Percentiles rank a stretch among this genome's conserved stretches.
These are phyloP conservation scores for Pangasianodon gigas DNA, from an alignment of 2,113 vertebrate genomes.

Conservation along the genomic window DNA sequence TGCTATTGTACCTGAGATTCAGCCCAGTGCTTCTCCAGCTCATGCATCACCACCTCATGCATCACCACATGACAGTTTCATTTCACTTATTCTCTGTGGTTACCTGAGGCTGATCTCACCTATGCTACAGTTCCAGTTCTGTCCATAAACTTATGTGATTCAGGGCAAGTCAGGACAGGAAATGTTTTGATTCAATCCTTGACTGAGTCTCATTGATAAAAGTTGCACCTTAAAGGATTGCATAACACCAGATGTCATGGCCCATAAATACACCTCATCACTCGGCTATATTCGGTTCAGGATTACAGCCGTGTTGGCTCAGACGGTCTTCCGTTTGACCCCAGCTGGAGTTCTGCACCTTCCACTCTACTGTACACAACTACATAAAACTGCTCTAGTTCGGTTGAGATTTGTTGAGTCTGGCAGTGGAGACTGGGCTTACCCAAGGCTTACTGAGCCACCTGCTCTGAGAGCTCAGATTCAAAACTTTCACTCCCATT, in stretches of 20 bases:
- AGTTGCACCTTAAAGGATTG: background rate
- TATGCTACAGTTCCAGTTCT: background rate
- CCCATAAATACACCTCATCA: background rate
- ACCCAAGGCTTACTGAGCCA: conserved; percentile 36
- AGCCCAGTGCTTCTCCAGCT: background rate
- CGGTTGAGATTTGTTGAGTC: conserved; percentile 4
- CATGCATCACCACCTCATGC: background rate
- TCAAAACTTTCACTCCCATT: background rate
- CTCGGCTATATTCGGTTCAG: background rate
- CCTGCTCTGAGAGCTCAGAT: conserved; percentile 27
- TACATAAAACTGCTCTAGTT: background rate
- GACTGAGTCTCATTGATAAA: background rate
- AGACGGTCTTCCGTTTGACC: background rate
- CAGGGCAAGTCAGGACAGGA: conserved; percentile 24
- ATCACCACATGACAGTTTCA: conserved; percentile 22
- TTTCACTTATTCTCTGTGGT: conserved; percentile 7
- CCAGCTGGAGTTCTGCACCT: conserved; percentile 3
- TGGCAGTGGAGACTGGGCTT: conserved; percentile 10
- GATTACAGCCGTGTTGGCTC: background rate
- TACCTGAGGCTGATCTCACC: background rate
- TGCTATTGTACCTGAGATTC: background rate
- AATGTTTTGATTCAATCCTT: background rate
- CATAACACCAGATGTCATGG: background rate
- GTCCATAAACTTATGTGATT: background rate
- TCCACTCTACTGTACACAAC: conserved; percentile 17